Conservation (phyloP, 2,113 vertebrate genomes). For the Gavialis gangeticus region DNA sequence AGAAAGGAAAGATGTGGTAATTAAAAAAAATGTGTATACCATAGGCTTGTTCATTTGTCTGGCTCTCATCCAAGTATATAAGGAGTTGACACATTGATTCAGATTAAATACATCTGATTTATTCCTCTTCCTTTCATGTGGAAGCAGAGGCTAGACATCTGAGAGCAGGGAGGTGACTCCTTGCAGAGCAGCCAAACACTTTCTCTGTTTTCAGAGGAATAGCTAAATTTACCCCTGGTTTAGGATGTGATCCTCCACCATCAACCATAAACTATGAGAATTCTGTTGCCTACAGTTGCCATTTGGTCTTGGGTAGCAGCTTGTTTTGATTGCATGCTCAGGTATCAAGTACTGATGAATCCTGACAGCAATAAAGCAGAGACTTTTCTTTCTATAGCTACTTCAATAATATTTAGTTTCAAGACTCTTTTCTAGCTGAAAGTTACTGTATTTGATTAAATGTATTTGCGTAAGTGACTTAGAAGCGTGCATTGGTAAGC, state of each 20-base stretch:
- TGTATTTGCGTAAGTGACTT: neutral
- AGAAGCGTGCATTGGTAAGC: neutral
- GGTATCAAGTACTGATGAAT: neutral
- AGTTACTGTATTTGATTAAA: neutral
- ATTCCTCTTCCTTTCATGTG: neutral
- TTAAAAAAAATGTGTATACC: neutral
- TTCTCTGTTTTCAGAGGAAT: neutral
- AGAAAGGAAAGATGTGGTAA: neutral
- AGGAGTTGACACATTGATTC: neutral
- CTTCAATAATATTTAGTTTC: neutral
- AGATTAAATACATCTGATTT: conserved; percentile 51
- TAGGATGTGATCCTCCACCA: neutral
- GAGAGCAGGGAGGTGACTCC: neutral
- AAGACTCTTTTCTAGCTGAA: neutral
- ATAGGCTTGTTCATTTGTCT: neutral
- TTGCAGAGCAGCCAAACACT: neutral
- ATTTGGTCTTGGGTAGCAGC: neutral
- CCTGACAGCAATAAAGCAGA: neutral
- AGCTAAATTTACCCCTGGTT: neutral
- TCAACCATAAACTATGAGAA: neutral
- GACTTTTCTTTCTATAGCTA: neutral
- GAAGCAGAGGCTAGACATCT: conserved; percentile 25
- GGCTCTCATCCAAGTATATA: neutral
- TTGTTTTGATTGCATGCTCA: neutral
- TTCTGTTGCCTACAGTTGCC: neutral